Evolutionary conservation across 2,888 invertebrate genomes (phyloP), one percentile per base, ranked within the genome.

Genomic region (Didymodactylos carnosus): DNA sequence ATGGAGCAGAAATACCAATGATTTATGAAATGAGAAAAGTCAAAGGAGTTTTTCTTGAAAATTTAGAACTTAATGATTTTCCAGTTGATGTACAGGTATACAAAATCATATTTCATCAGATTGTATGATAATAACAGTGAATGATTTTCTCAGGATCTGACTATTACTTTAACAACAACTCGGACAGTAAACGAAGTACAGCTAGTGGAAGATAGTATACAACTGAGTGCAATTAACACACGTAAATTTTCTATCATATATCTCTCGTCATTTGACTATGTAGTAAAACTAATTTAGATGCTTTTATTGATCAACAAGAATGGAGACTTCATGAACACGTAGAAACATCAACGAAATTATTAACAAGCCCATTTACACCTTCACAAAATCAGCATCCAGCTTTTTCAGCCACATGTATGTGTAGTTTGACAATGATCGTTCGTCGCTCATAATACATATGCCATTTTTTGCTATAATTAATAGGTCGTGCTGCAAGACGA

Each of bases 1-100:
- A 40, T 69, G 39, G 40, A 5, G 25, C 40, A 7, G 69, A 69
- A 39, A 40, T 6, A 39, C 40, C 40, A 10, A 69, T 40, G 69
- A 25, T 39, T 23, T 69, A 69, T 69, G 40, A 69, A 40, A 39
- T 69, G 69, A 69, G 81, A 69, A 77, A 81, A 35, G 77, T 81
- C n/a, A 80, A 80, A 76, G 81, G 80, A 72, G 79, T 80, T 13
- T 82, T 81, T 76, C 79, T 81, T 78, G 82, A 82, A 76, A 80
- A 80, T 73, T 77, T 82, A 69, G 82, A 82, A 75, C 77, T 82
- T 8, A 79, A 79, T 75, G 80, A 82, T 73, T 82, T 82, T 77
- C 82, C 82, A 43, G 81, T 82, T 77, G 82, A 82, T 78, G 80
- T 82, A 19, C 82, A 82, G 80, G 82, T 82, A 77, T 41, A 46